Evolutionary conservation across 1,140 invertebrate species (phyloP), one percentile per base, ranked within the genome.

Genomic region (Dolichoris vasculosae): DNA sequence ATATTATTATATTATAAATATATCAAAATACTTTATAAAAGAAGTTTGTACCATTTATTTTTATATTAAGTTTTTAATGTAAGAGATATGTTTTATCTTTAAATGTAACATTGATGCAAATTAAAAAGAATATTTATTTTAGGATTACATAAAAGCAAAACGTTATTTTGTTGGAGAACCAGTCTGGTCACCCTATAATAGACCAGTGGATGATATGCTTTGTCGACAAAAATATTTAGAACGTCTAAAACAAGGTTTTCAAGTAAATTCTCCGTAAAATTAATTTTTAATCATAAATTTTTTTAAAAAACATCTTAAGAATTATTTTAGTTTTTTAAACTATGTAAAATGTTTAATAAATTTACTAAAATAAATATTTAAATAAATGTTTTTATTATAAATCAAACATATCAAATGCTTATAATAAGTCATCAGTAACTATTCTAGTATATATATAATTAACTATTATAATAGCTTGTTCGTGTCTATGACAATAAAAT

Each of bases 141-240:
- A 98, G 97, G 97, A 99, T 93, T 98, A 95, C 89, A 97, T 99
- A 32, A 96, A 96, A 90, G 97, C 96, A 0, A 97, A 96, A 88
- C 94, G 98, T 84, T 97, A 97, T 88, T 99, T 99, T 92, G 94
- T 98, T 88, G 98, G 98, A 30, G 97, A 98, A 90, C 98, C 98
- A 15, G 95, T 98, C 15, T 99, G 98, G 98, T 94, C 96, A 0
- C 95, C 98, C 0, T 94, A 98, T 90, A 98, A 99, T 92, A 94
- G 98, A 85, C 98, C 98, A 7, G 96, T 96, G 23, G 98, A 99
- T 90, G 93, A 97, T n/a, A 96, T 98, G 96, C 94, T 95, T 4
- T 96, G 96, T 85, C 94, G 97, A 26, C 94, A 96, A 89, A 90
- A 95, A 8, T 98, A 98, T 90, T 89, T 98, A 0, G 87, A 95